These are phyloP conservation scores for Stratiolaelaps scimitus DNA, from an alignment of 1,140 invertebrate genomes.

Conservation along the genomic window DNA sequence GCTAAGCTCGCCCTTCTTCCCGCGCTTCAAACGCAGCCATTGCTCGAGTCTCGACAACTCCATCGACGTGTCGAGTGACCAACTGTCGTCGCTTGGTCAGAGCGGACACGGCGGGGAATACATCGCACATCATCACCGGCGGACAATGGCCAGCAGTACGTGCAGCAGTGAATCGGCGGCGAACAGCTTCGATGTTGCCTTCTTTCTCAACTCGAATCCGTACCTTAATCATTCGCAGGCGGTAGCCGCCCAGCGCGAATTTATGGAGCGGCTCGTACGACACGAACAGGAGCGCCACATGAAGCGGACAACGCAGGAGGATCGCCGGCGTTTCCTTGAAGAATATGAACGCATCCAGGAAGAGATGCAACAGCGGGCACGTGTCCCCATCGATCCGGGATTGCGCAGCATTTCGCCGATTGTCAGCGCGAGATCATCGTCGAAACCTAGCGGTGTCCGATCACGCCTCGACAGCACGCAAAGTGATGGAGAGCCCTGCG, in stretches of 20 bases:
- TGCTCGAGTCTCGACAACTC: conserved; percentile 34
- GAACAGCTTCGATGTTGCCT: conserved; percentile 39
- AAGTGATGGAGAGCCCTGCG: background rate
- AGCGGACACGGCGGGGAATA: conserved; percentile 31
- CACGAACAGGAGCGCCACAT: conserved; percentile 25
- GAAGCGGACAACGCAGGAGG: conserved; percentile 10
- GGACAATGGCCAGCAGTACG: conserved; percentile 37
- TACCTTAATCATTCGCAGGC: conserved; percentile 31
- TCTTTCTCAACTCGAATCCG: conserved; percentile 34
- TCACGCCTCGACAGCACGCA: conserved; percentile 13
- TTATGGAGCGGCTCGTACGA: conserved; percentile 22
- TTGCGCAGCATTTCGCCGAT: conserved; percentile 34
- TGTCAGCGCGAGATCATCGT: conserved; percentile 30
- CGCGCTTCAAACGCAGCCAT: conserved; percentile 33
- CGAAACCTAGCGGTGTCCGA: conserved; percentile 19
- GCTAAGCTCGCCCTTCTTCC: conserved; percentile 34
- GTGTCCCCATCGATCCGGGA: background rate
- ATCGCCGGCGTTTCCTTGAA: conserved; percentile 17
- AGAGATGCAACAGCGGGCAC: background rate
- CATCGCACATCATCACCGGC: conserved; percentile 31
- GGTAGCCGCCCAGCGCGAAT: conserved; percentile 22
- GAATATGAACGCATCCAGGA: conserved; percentile 24
- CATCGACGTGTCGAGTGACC: conserved; percentile 33
- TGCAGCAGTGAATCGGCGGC: conserved; percentile 40
- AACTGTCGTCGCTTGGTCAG: conserved; percentile 32